phyloP scores from a whole-genome alignment of 1,140 invertebrate species.

The Micrasema minimum region DNA sequence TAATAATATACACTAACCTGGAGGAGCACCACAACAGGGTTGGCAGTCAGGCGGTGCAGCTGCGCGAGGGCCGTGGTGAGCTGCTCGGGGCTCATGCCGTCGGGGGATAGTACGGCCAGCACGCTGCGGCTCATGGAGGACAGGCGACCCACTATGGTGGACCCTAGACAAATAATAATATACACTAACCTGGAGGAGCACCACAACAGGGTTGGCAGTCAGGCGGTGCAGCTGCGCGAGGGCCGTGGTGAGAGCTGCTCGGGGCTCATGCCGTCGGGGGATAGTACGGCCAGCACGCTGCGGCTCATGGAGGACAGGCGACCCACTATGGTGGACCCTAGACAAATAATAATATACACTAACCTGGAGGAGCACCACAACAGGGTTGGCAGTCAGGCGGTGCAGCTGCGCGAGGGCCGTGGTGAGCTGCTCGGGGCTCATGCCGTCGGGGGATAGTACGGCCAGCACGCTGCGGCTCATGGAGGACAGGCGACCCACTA shows the following conservation, averaged over 20 bases:
- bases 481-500: constrained; percentile 52
- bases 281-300: constrained; percentile 61
- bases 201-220: constrained; percentile 59
- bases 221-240: constrained; percentile 60
- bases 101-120: constrained; percentile 62
- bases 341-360: constrained; percentile 2
- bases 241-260: constrained; percentile 60
- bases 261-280: constrained; percentile 60
- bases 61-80: constrained; percentile 60
- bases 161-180: constrained; percentile 55
- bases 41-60: constrained; percentile 58
- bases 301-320: constrained; percentile 56
- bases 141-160: constrained; percentile 55
- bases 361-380: constrained; percentile 63
- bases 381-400: constrained; percentile 58
- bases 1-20: constrained; percentile 56
- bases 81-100: constrained; percentile 59
- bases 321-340: constrained; percentile 59
- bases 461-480: constrained; percentile 60
- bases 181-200: constrained; percentile 60
- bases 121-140: constrained; percentile 57
- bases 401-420: constrained; percentile 59
- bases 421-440: constrained; percentile 59
- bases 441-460: constrained; percentile 62
- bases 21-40: constrained; percentile 60